Evolutionary conservation across 2,113 vertebrate species (phyloP).

Genomic region (Gallinago media): DNA sequence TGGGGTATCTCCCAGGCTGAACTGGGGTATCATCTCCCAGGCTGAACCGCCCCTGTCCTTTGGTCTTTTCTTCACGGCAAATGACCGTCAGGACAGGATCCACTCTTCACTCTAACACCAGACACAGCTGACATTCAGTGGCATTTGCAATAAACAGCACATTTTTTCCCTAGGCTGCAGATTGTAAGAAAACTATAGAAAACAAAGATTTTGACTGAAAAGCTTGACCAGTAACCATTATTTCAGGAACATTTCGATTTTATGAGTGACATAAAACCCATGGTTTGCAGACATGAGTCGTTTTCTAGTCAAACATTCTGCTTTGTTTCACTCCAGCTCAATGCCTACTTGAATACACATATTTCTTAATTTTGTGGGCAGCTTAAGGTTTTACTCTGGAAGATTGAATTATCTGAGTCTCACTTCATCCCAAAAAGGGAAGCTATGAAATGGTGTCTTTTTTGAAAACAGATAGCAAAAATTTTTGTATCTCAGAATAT

Average conservation of each 20-base stretch:
- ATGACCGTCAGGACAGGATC: rapidly evolving
- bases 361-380: neutral
- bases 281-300: neutral
- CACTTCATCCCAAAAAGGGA: neutral
- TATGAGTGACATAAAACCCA: neutral
- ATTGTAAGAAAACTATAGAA: neutral
- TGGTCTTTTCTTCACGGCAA: neutral
- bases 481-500: neutral
- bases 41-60: neutral
- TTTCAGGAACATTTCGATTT: neutral
- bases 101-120: neutral
- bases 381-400: neutral
- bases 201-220: neutral
- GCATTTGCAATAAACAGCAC: no score
- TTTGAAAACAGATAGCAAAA: neutral
- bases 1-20: neutral
- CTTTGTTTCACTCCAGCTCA: neutral
- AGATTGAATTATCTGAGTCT: neutral
- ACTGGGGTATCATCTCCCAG: no score
- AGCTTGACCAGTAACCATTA: neutral
- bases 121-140: neutral
- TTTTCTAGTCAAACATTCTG: neutral
- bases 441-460: neutral
- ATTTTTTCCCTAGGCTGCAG: no score
- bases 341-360: rapidly evolving